phyloP scores from a whole-genome alignment of 2,797 vertebrate species.

The Falco naumanni region DNA sequence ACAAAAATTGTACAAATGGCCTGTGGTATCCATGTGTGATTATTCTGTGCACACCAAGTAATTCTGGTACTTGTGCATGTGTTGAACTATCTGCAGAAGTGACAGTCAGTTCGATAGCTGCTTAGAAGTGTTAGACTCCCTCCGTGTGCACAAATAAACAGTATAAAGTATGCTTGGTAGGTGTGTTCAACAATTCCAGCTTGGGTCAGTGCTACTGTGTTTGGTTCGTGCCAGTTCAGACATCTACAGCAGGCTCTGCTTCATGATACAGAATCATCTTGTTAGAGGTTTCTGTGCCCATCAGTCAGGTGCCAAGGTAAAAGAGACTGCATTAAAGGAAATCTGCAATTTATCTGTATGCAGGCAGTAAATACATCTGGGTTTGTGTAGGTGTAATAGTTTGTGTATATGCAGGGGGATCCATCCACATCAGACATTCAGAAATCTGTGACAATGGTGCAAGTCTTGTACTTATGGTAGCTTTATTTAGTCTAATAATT shows the following conservation, averaged over 20 bases:
- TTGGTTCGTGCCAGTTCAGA: background rate
- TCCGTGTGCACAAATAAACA: background rate
- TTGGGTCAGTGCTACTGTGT: background rate
- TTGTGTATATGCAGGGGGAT: background rate
- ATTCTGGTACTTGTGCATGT: background rate
- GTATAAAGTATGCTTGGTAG: background rate
- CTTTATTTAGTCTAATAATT: background rate
- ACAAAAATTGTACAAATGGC: background rate
- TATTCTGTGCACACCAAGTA: background rate
- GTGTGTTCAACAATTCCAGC: fast-evolving
- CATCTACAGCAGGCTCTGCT: background rate
- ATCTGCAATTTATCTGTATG: background rate
- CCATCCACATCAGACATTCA: background rate
- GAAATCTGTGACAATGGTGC: background rate
- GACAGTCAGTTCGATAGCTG: background rate
- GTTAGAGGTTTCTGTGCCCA: background rate
- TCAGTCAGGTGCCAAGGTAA: fast-evolving
- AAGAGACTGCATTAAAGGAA: background rate
- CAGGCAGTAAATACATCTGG: background rate
- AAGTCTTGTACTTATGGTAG: background rate
- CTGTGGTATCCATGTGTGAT: fast-evolving
- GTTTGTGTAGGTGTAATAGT: background rate
- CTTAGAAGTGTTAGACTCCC: background rate
- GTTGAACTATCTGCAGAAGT: background rate
- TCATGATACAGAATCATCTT: background rate